Evolutionary conservation across 2,797 vertebrate species (phyloP).

Genomic region (Periparus ater): DNA sequence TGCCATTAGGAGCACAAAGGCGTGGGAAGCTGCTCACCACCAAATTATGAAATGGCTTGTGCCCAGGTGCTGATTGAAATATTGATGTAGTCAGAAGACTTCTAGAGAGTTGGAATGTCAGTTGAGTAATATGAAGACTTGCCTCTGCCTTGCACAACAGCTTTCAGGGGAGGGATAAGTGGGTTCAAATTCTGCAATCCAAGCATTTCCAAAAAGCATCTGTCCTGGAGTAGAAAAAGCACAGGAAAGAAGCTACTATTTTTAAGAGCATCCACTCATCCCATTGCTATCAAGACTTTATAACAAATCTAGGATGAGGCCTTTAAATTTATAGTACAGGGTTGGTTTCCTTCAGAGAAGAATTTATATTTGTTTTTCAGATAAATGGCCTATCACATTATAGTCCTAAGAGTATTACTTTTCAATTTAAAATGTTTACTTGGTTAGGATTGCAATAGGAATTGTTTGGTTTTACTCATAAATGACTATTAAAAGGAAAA

Average conservation of each 20-base stretch:
- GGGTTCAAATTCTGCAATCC: background rate
- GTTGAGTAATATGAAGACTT: background rate
- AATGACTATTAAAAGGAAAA: background rate
- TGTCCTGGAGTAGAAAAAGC: background rate
- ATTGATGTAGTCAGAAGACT: background rate
- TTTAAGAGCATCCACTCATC: background rate
- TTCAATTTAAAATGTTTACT: background rate
- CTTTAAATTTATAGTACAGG: background rate
- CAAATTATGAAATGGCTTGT: background rate
- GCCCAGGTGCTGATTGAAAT: conserved; percentile 2
- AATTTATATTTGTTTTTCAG: background rate
- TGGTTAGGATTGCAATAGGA: background rate
- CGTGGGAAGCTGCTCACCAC: background rate
- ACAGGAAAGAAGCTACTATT: background rate
- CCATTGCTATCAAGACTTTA: background rate
- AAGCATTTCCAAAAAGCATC: background rate
- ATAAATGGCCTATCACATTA: background rate
- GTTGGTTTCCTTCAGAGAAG: background rate
- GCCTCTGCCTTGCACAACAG: background rate
- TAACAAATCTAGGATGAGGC: background rate
- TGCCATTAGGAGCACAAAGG: background rate
- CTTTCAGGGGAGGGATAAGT: background rate
- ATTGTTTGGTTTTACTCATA: background rate
- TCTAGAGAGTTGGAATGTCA: background rate
- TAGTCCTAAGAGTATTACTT: background rate